Base-by-base conservation (phyloP, 1,140 invertebrate genomes). In the Branchinecta lindahli region DNA sequence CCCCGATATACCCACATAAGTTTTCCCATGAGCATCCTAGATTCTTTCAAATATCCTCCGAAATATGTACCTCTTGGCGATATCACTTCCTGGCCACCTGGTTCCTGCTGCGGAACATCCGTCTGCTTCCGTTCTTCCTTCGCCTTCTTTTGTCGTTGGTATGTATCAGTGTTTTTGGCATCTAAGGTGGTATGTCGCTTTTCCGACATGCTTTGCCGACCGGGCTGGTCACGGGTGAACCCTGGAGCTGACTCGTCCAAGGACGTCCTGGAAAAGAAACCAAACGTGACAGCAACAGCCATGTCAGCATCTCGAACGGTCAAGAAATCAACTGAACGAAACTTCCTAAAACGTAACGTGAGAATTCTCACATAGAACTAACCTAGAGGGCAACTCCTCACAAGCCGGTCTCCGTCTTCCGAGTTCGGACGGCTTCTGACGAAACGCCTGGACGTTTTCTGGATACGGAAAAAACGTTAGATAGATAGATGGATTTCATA, bases 161-260 rank as follows among this genome's bases (percentile, higher is more conserved):
- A 97, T 7, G 93, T 96, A 76, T 94, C 93, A 2, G 92, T 96
- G 75, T 85, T 88, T 78, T 92, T 90, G n/a, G 94, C 93, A 81
- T 97, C 94, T 46, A 95, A 79, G 10, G 92, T 91, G 0, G 93
- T 93, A 78, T 96, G 92, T 66, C 94, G 82, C 78, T 97, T 97
- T 80, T 98, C 95, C 0, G 93, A 96, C 88, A 98, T 97, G 78
- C 92, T 96, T 79, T 96, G 92, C 44, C 94, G 81, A 0, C 94
- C 94, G 73, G 97, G 86, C 8, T 92, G 94, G 80, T 97, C 94
- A 47, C 95, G 82, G 33, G 87, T 85, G 77, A 91, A 91, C 67
- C 85, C 85, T 74, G 85, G 84, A 46, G 83, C 80, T 20, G 84
- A 83, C 44, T 88, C 88, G 73, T 88, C 87, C 69, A 90, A 75